Base-by-base conservation (phyloP, 2,888 invertebrate genomes). In the Catocala fraxini region DNA sequence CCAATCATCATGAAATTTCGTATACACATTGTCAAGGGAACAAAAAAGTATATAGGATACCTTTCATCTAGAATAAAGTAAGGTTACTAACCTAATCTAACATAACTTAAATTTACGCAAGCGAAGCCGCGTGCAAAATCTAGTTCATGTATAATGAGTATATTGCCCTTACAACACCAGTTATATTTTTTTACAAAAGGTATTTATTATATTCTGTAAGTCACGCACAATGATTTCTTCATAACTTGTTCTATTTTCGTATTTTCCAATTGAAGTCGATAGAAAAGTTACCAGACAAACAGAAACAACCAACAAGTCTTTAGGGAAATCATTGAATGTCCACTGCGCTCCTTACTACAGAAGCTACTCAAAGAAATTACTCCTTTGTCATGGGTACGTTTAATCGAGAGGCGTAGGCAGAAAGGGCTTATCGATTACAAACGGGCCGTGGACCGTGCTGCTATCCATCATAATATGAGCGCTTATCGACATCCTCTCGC, bases 301-400 rank as follows among this genome's bases (percentile, higher is more conserved):
- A 57, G 15, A 10, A n/a, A 51, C n/a, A 13, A 12, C 49, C 6
- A 7, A 42, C 25, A 55, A 42, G 49, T 51, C 25, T 51, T 34
- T 10, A 35, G 51, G 13, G 43, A 51, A 45, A 45, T 57, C 12
- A 25, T 25, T 25, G 25, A 39, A 46, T 25, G 35, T 51, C 45
- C 35, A 35, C 35, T 48, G 48, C 33, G 11, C 15, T 35, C 51
- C 10, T 25, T 15, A 48, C 48, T 25, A 51, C 51, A 35, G 35
- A 45, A 41, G 52, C 41, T 59, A 59, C 47, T 59, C 46, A 48
- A 33, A 42, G 10, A 52, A 41, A 47, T 59, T 46, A 58, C 25
- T 25, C 35, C 13, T 12, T 52, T 52, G 51, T 46, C 5, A 34
- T 52, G 6, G n/a, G 7, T 41, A 33, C n/a, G 48, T 42, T 56